These are phyloP conservation scores for Aviceda leuphotes DNA, from an alignment of 2,797 vertebrate genomes.

Conservation along the genomic window DNA sequence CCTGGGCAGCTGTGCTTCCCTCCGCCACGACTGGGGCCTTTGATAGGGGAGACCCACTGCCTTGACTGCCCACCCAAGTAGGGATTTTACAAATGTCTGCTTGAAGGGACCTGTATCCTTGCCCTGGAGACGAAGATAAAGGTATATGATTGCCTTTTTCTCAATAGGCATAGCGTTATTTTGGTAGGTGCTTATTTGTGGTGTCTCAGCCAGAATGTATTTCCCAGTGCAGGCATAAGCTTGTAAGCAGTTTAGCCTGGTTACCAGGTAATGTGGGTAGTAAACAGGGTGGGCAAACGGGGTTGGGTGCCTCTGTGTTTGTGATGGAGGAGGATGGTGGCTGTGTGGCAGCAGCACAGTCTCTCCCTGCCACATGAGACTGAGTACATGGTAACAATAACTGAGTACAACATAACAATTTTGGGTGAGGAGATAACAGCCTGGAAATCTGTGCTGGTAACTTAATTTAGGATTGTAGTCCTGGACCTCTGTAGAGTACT, in stretches of 20 bases:
- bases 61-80: neutral
- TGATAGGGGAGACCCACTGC: accelerated
- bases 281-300: neutral
- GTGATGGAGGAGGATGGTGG: neutral
- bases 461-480: neutral
- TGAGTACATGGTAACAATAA: neutral
- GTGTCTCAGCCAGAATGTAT: neutral
- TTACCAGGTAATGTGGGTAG: neutral
- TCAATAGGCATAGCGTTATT: neutral
- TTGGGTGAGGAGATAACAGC: neutral
- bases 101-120: neutral
- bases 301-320: neutral
- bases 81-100: neutral
- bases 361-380: neutral
- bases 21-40: accelerated
- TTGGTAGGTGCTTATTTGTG: neutral
- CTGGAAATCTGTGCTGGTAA: neutral
- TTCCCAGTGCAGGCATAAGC: neutral
- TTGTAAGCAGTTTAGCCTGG: neutral
- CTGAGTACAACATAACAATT: neutral
- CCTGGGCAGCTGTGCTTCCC: neutral
- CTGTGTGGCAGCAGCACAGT: neutral
- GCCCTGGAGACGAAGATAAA: neutral
- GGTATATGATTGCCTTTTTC: neutral
- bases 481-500: neutral